A percentile compares a stretch with the other conserved stretches of the same genome.
These are phyloP conservation scores for Drosophila trapezifrons DNA, from an alignment of 1,140 invertebrate species.

Conservation along the genomic window DNA sequence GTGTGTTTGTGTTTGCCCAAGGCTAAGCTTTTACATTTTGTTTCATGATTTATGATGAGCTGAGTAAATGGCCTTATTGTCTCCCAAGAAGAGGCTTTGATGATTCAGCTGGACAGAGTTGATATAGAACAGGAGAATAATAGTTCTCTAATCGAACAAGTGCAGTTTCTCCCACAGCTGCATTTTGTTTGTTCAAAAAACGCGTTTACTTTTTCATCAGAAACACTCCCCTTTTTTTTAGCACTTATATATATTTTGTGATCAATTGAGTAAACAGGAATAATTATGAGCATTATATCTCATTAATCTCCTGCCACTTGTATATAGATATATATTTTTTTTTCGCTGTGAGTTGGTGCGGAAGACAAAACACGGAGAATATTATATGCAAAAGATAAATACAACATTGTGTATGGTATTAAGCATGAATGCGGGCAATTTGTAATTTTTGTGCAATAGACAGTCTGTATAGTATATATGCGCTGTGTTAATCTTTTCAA, in stretches of 20 bases:
- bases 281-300: slow-evolving; percentile 28
- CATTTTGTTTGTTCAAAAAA: slow-evolving; percentile 14
- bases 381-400: slow-evolving; percentile 36
- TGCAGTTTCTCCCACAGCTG: slow-evolving; percentile 22
- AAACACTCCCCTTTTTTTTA: slow-evolving; percentile 2
- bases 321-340: background rate
- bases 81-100: slow-evolving; percentile 21
- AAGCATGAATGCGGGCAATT: slow-evolving; percentile 68
- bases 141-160: slow-evolving; percentile 22
- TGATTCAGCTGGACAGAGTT: slow-evolving; percentile 22
- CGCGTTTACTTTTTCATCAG: background rate
- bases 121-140: slow-evolving; percentile 1
- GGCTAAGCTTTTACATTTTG: slow-evolving; percentile 54
- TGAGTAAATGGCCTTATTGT: slow-evolving; percentile 29
- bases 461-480: slow-evolving; percentile 50
- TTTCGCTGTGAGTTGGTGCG: slow-evolving; percentile 25
- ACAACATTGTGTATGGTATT: slow-evolving; percentile 40
- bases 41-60: slow-evolving; percentile 41
- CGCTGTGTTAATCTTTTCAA: slow-evolving; percentile 67
- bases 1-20: slow-evolving; percentile 39
- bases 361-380: slow-evolving; percentile 32
- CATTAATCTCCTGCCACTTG: slow-evolving; percentile 39
- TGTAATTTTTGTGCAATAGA: slow-evolving; percentile 70
- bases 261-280: slow-evolving; percentile 37
- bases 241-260: background rate